Evolutionary conservation across 2,797 vertebrate genomes (phyloP), one percentile per base, ranked within the genome.

Genomic region (Crax fasciolata): DNA sequence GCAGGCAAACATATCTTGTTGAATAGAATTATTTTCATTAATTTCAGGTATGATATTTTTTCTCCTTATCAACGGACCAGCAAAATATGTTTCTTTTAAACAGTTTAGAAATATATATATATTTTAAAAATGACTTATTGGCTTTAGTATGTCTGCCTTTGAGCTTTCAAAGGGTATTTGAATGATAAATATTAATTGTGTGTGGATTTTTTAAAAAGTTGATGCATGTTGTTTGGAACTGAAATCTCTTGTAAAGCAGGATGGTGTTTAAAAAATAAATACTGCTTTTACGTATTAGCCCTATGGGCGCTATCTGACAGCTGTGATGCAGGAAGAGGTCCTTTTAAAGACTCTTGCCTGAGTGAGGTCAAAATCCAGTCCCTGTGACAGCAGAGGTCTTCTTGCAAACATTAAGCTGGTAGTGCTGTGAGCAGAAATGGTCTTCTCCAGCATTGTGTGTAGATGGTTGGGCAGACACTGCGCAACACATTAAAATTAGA

Each of bases 201-300:
- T 81, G 93, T 48, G 83, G 25, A 27, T 83, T 92, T 84, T 39
- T 3, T 16, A 41, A 58, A n/a, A 84, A 52, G 10, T 35, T 67
- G 49, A 66, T 74, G 61, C 71, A 48, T 75, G n/a, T 66, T 88
- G 21, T 66, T 96, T 91, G 65, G 57, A 90, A 68, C 48, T 67
- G 27, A 79, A 91, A 79, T 74, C 55, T 87, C 85, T 71, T 11
- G 48, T 93, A 71, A 91, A 94, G 74, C 1, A 11, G 78, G 57
- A 74, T 85, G 21, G 19, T 94, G 89, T 97, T 91, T 94, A 84
- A 94, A 35, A 88, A 93, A 79, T 84, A 94, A 94, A 93, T 92
- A 74, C 24, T 91, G 38, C 25, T 91, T 94, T 93, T 95, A 76
- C 18, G 1, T 68, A 13, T 80, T 75, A 83, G 90, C 84, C 94